These are phyloP conservation scores for Melanotaenia nigrans DNA, from an alignment of 2,797 vertebrate species.

Conservation along the genomic window DNA sequence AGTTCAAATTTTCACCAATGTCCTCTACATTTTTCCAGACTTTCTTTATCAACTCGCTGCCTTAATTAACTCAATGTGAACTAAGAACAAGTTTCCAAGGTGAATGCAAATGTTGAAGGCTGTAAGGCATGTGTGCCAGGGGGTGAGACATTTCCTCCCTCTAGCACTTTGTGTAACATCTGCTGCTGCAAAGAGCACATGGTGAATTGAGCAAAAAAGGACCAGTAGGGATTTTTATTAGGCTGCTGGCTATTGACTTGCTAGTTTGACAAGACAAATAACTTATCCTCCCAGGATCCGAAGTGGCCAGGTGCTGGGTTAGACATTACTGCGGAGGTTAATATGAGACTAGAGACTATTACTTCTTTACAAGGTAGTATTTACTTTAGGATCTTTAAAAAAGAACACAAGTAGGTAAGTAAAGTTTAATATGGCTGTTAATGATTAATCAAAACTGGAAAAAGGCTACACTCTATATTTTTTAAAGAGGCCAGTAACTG, in stretches of 20 bases:
- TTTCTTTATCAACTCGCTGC: constrained; percentile 61
- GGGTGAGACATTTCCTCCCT: constrained; percentile 15
- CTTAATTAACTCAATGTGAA: constrained; percentile 77
- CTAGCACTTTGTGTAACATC: constrained; percentile 20
- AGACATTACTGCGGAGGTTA: constrained; percentile 55
- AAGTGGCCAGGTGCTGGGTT: constrained; percentile 41
- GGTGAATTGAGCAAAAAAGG: constrained; percentile 29
- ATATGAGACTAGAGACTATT: constrained; percentile 37
- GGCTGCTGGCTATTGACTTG: constrained; percentile 45
- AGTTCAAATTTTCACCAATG: constrained; percentile 41
- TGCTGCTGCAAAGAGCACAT: constrained; percentile 35
- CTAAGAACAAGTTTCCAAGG: constrained; percentile 70
- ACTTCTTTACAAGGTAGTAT: constrained; percentile 31
- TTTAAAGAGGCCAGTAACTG: constrained; percentile 18
- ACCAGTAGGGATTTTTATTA: constrained; percentile 44
- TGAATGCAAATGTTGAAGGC: constrained; percentile 66
- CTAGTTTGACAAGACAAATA: constrained; percentile 57
- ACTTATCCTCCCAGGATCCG: constrained; percentile 9
- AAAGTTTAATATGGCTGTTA: constrained; percentile 26
- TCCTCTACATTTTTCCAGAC: constrained; percentile 27
- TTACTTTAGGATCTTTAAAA: constrained; percentile 36
- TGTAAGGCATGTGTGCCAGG: constrained; percentile 41
- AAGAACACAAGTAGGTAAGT: constrained; percentile 40
- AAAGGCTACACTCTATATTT: neutral
- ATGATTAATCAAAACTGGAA: neutral